Conservation (phyloP, 2,888 invertebrate genomes). For the Dorcus hopei region DNA sequence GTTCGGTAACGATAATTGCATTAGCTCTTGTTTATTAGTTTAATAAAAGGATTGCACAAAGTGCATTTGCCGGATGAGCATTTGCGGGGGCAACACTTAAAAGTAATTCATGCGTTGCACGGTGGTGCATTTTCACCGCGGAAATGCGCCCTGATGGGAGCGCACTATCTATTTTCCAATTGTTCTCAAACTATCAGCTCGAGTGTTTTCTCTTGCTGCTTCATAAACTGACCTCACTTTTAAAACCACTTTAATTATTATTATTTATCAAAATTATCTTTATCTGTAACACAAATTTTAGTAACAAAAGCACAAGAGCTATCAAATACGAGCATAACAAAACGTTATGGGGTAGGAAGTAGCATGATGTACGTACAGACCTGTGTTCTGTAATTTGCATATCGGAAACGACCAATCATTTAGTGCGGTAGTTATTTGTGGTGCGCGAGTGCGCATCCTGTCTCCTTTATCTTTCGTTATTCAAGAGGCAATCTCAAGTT, state of each 20-base stretch:
- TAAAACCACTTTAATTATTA: too few relatives aligned
- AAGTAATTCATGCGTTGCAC: slow-evolving; percentile 17
- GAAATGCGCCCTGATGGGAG: too few relatives aligned
- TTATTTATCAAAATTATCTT: too few relatives aligned
- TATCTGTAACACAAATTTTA: too few relatives aligned
- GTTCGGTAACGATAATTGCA: slow-evolving; percentile 21
- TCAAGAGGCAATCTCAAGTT: slow-evolving; percentile 22
- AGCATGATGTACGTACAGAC: too few relatives aligned
- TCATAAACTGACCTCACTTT: too few relatives aligned
- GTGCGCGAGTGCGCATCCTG: slow-evolving; percentile 14
- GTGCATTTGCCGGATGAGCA: slow-evolving; percentile 21
- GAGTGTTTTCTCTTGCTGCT: too few relatives aligned
- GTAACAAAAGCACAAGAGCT: too few relatives aligned
- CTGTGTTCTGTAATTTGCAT: slow-evolving; percentile 12
- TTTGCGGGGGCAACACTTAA: slow-evolving; percentile 4
- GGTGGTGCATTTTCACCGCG: slow-evolving; percentile 7
- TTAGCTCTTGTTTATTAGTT: slow-evolving; percentile 26
- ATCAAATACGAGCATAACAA: too few relatives aligned
- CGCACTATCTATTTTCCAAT: too few relatives aligned
- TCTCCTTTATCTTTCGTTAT: slow-evolving; percentile 17
- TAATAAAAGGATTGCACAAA: slow-evolving; percentile 23
- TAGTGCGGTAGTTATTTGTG: slow-evolving; percentile 13
- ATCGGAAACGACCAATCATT: slow-evolving; percentile 29
- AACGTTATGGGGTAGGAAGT: too few relatives aligned
- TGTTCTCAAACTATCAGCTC: too few relatives aligned